phyloP scores from a whole-genome alignment of 2,888 invertebrate species.

The Hydroisotoma schaefferi region DNA sequence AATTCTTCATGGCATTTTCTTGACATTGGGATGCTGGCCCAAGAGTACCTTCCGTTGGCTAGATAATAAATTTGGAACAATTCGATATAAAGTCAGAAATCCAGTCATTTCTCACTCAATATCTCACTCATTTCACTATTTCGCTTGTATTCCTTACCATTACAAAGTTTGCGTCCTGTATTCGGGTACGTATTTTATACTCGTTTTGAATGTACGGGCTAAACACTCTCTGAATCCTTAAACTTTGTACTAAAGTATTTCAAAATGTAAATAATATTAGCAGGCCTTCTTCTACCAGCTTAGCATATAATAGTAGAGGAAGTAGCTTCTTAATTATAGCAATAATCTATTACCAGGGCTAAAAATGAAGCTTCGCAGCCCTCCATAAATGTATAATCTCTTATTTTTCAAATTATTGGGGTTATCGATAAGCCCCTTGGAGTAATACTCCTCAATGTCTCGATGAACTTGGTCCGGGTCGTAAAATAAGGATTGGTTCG shows the following conservation, averaged over 20 bases:
- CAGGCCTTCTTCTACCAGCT: too few relatives aligned
- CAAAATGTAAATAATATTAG: too few relatives aligned
- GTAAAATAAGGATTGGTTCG: conserved; percentile 15
- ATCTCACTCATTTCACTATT: too few relatives aligned
- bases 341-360: too few relatives aligned
- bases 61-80: too few relatives aligned
- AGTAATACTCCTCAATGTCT: conserved; percentile 26
- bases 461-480: conserved; percentile 24
- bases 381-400: conserved; percentile 31
- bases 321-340: too few relatives aligned
- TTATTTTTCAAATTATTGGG: conserved; percentile 23
- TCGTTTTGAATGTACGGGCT: conserved; percentile 27
- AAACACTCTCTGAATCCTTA: conserved; percentile 26
- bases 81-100: too few relatives aligned
- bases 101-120: too few relatives aligned
- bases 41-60: not conserved
- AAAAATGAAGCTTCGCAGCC: conserved; percentile 25
- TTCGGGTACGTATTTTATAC: conserved; percentile 11
- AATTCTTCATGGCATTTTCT: not conserved
- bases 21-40: not conserved
- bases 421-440: conserved; percentile 23
- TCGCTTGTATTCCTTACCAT: too few relatives aligned
- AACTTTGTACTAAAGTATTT: conserved; percentile 27
- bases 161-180: conserved; percentile 23
- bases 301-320: too few relatives aligned